Evolutionary conservation across 2,113 vertebrate species (phyloP).

Genomic region (Rhizomys pruinosus): DNA sequence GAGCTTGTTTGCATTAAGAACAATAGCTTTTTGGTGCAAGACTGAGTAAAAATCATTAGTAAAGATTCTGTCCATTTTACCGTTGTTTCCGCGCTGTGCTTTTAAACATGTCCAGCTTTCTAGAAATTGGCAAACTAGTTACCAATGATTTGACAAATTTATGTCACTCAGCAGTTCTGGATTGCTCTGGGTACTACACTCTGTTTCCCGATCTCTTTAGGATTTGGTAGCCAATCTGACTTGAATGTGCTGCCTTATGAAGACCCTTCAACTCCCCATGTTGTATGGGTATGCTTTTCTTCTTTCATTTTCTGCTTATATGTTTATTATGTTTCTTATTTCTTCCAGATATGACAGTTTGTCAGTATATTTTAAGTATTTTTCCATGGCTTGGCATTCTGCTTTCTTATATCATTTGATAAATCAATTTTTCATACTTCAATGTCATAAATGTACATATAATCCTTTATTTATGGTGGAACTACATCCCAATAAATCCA

Average conservation of each 20-base stretch:
- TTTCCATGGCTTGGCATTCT: neutral
- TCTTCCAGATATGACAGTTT: neutral
- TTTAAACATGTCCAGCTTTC: neutral
- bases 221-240: neutral
- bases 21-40: too few relatives aligned
- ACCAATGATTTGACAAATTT: neutral
- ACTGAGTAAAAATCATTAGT: too few relatives aligned
- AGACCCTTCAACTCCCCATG: too few relatives aligned
- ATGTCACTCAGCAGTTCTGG: neutral
- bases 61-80: too few relatives aligned
- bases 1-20: too few relatives aligned
- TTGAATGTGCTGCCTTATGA: neutral
- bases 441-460: constrained; percentile 3
- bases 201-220: neutral
- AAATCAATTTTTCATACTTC: constrained; percentile 10
- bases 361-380: neutral
- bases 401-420: neutral
- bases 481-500: neutral
- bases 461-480: neutral
- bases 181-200: too few relatives aligned
- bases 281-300: neutral
- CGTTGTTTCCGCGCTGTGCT: too few relatives aligned
- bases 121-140: neutral
- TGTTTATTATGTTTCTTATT: neutral
- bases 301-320: neutral